Base-by-base conservation (phyloP, 2,888 invertebrate genomes). In the Volucella inflata region DNA sequence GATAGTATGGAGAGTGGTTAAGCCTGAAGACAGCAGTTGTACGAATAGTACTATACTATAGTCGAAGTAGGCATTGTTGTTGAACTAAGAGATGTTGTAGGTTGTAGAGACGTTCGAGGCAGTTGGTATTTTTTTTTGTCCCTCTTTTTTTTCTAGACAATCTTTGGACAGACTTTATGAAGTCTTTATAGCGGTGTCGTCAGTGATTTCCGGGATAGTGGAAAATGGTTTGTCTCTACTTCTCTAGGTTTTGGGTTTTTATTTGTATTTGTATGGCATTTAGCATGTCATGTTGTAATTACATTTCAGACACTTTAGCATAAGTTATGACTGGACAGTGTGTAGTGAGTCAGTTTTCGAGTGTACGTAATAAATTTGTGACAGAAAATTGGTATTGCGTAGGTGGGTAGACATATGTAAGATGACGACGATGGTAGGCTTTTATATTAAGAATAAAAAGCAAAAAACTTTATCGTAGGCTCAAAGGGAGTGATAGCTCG, bases 271-370 rank as follows among this genome's bases (percentile, higher is more conserved):
- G 80, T 72, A 57, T 64, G 72, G 77, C 75, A 77, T 85, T 85
- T 85, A 85, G 81, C 81, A 81, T 81, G 85, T 81, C 81, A 81
- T 80, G 81, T 81, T 77, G 76, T 72, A 81, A 81, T 85, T 85
- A 85, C 85, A 48, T 85, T 77, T 85, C 16, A 76, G 81, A 81
- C 85, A 85, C 85, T 85, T 77, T 48, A 77, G 72, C 81, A 85
- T 77, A 85, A 85, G 71, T 85, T 77, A 85, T 81, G 72, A 64
- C 62, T 51, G 81, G 17, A 60, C 50, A 48, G 59, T 42, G 30
- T 30, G 51, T 57, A 64, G 57, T 59, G 77, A 72, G 71, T 76
- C 67, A 68, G 81, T 62, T 77, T 40, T 68, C 46, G 46, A 51
- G 76, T 68, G 67, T 1, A 59, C 67, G 71, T 72, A 72, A 72